A percentile compares a stretch with the other conserved stretches of the same genome.
These are phyloP conservation scores for Agrochola litura DNA, from an alignment of 2,888 invertebrate genomes.

Conservation along the genomic window DNA sequence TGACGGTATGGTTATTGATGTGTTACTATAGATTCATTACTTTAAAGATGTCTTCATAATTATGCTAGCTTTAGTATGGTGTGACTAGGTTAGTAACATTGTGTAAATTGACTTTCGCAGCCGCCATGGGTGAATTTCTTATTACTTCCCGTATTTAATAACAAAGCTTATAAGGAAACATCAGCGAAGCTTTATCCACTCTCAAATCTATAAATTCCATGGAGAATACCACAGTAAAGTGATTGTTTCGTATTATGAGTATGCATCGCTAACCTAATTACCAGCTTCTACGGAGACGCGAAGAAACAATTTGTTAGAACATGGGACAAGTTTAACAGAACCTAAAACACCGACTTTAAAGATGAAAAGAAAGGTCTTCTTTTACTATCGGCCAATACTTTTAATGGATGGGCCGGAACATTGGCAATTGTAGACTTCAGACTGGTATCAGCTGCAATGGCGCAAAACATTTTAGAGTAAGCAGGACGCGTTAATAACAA, in stretches of 20 bases:
- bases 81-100: not conserved
- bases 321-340: not conserved
- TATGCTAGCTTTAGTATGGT: too few relatives aligned
- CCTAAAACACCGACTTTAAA: not conserved
- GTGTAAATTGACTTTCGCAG: not conserved
- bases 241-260: slow-evolving; percentile 19
- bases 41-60: not conserved
- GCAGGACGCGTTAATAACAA: not conserved
- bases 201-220: not conserved
- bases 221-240: not conserved
- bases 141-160: not conserved
- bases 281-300: not conserved
- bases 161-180: not conserved
- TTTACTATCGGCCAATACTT: not conserved
- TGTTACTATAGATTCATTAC: not conserved
- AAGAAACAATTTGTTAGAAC: slow-evolving; percentile 14
- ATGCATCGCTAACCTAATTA: slow-evolving; percentile 29
- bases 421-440: not conserved
- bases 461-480: not conserved
- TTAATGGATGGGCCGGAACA: not conserved
- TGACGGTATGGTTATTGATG: not conserved
- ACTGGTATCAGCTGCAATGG: not conserved
- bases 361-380: not conserved
- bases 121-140: not conserved
- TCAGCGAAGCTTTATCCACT: not conserved